Percentiles rank a stretch among this genome's conserved stretches.
Conservation (phyloP, 53 echinoderm and acorn worm species). For the Paracentrotus lividus region DNA sequence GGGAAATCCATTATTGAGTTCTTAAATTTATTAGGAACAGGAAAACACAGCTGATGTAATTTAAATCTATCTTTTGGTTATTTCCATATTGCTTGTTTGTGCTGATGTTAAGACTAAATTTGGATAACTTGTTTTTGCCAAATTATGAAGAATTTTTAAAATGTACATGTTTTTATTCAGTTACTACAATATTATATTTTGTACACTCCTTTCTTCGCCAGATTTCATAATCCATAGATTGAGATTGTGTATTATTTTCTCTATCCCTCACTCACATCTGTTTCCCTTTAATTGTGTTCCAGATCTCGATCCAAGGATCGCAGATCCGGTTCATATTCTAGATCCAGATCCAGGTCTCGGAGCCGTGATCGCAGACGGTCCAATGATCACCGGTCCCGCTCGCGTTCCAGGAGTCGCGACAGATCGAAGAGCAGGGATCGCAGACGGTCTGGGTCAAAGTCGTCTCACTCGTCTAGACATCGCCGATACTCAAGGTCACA, state of each 20-base stretch:
- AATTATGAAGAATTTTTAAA: background rate
- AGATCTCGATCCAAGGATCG: slow-evolving; percentile 62
- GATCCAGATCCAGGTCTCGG: slow-evolving; percentile 58
- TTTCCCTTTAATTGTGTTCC: slow-evolving; percentile 42
- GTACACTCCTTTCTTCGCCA: background rate
- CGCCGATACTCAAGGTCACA: slow-evolving; percentile 78
- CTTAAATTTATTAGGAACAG: background rate
- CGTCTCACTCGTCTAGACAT: slow-evolving; percentile 45
- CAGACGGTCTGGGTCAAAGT: slow-evolving; percentile 53
- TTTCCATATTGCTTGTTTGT: background rate
- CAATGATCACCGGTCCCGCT: slow-evolving; percentile 35
- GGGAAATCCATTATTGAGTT: too few relatives aligned
- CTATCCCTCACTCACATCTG: background rate
- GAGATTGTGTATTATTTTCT: background rate
- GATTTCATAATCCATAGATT: too few relatives aligned
- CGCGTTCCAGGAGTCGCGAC: slow-evolving; percentile 12
- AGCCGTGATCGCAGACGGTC: background rate
- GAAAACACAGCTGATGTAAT: background rate
- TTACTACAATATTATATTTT: background rate
- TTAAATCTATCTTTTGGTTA: background rate
- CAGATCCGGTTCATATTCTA: slow-evolving; percentile 67
- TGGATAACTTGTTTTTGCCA: background rate
- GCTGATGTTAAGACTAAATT: background rate
- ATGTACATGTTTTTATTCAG: background rate
- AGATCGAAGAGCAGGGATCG: slow-evolving; percentile 17